Evolutionary conservation across 2,888 invertebrate genomes (phyloP).

Genomic region (Dione vanillae): DNA sequence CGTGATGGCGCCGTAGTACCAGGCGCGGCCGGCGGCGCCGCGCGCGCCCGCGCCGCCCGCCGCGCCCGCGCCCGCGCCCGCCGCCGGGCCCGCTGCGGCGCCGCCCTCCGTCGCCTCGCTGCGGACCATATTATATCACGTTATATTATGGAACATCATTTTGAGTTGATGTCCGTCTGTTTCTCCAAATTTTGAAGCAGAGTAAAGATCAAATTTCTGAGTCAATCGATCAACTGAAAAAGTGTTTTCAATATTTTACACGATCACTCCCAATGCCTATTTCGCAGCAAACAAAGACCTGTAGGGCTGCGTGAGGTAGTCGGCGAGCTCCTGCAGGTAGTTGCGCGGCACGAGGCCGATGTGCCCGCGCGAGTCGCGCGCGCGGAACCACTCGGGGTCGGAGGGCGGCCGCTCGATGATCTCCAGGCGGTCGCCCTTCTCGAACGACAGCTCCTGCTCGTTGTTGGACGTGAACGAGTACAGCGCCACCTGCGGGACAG

Average conservation of each 20-base stretch:
- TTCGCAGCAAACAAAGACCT: slow-evolving; percentile 68
- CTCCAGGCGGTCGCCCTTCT: slow-evolving; percentile 97
- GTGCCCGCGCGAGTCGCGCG: slow-evolving; percentile 95
- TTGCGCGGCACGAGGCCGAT: slow-evolving; percentile 97
- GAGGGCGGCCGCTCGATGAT: slow-evolving; percentile 97
- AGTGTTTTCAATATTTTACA: no score
- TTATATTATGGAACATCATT: no score
- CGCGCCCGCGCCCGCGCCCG: slow-evolving; percentile 35
- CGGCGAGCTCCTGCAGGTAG: slow-evolving; percentile 95
- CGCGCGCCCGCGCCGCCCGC: slow-evolving; percentile 48
- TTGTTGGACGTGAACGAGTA: slow-evolving; percentile 97
- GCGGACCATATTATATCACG: no score
- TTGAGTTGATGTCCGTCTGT: no score
- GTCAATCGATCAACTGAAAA: no score
- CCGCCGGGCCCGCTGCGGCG: slow-evolving; percentile 30
- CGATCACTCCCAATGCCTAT: no score
- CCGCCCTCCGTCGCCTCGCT: slow-evolving; percentile 66
- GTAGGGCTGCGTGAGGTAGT: slow-evolving; percentile 94
- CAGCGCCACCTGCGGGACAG: slow-evolving; percentile 89
- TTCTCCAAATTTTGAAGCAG: no score
- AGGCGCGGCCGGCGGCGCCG: slow-evolving; percentile 91
- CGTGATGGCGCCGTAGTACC: slow-evolving; percentile 99
- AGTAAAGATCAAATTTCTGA: no score
- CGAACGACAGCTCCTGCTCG: slow-evolving; percentile 97
- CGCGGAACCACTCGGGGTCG: slow-evolving; percentile 99